A percentile compares a stretch with the other conserved stretches of the same genome.
These are phyloP conservation scores for Aphis craccivora DNA, from an alignment of 1,140 invertebrate species.

Conservation along the genomic window DNA sequence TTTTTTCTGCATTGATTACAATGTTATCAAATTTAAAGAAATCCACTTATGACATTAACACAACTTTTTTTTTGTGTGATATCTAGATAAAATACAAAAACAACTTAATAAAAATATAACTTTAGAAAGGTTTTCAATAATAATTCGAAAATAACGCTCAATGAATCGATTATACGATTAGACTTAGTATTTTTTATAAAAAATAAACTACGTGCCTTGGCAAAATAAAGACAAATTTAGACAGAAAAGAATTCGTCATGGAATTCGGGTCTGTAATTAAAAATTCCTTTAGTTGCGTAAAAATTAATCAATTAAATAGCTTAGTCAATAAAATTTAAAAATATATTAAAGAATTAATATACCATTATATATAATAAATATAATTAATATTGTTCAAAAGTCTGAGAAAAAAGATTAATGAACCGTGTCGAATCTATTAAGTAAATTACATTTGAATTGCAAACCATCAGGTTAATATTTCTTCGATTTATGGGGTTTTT, in stretches of 20 bases:
- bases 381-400: neutral
- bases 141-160: neutral
- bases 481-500: neutral
- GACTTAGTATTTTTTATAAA: neutral
- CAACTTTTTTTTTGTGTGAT: neutral
- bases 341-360: neutral
- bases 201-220: neutral
- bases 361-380: neutral
- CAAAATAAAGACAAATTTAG: conserved; percentile 16
- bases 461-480: neutral
- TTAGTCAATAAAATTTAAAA: neutral
- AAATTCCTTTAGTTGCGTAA: conserved; percentile 2
- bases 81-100: neutral
- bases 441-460: conserved; percentile 35
- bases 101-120: neutral
- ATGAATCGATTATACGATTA: neutral
- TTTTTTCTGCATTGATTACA: neutral
- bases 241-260: neutral
- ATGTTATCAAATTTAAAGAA: too few species aligned
- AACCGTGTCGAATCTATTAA: neutral
- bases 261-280: conserved; percentile 12
- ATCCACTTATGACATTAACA: too few species aligned
- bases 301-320: neutral
- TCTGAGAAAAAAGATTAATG: conserved; percentile 3
- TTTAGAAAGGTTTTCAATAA: neutral